These are phyloP conservation scores for Anthopleura sola DNA, from an alignment of 64 coral and sea anemone genomes.

Conservation along the genomic window DNA sequence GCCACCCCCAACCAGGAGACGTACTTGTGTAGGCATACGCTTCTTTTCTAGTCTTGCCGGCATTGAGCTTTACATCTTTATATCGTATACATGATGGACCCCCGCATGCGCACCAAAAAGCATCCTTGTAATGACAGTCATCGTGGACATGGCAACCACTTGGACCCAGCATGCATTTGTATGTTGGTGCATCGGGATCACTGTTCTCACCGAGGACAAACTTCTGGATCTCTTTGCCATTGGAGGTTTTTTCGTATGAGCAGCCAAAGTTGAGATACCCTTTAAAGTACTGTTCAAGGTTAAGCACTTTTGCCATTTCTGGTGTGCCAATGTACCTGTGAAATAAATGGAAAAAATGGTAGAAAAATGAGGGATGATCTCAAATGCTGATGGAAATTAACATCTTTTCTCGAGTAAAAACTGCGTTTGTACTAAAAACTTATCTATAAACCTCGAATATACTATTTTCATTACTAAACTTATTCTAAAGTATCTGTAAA, in stretches of 20 bases:
- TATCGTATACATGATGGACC: constrained; percentile 33
- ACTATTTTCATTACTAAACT: too few species aligned
- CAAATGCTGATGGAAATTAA: too few species aligned
- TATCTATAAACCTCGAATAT: too few species aligned
- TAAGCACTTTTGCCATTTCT: constrained; percentile 1
- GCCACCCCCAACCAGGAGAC: too few species aligned
- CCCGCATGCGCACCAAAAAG: not conserved
- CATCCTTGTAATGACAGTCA: constrained; percentile 26
- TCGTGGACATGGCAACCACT: constrained; percentile 25
- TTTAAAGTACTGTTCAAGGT: constrained; percentile 37
- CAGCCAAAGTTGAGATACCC: constrained; percentile 36
- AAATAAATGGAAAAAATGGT: not conserved
- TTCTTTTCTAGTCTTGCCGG: not conserved
- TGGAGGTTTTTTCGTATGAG: not conserved
- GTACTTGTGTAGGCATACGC: too few species aligned
- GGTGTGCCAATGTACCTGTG: not conserved
- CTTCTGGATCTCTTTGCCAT: not conserved
- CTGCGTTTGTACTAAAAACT: too few species aligned
- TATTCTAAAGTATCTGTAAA: too few species aligned
- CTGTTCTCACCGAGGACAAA: not conserved
- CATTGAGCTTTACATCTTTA: not conserved
- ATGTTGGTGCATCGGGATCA: not conserved
- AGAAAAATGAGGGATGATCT: too few species aligned
- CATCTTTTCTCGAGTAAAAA: too few species aligned
- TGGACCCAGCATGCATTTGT: constrained; percentile 35